Conservation (phyloP, 2,888 invertebrate genomes). For the Troides helena region DNA sequence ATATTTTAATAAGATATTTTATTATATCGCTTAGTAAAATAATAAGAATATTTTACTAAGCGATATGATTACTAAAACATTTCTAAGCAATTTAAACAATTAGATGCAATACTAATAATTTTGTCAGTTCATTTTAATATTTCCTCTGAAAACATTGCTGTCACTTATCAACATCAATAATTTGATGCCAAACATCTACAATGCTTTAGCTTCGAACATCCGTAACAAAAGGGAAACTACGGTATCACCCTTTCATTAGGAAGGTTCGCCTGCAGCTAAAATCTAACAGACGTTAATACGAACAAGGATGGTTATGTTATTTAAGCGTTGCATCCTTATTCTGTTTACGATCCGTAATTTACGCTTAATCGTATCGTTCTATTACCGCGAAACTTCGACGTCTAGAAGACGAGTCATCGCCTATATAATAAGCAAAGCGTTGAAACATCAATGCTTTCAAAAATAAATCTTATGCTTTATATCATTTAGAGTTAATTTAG, state of each 20-base stretch:
- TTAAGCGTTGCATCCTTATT: slow-evolving; percentile 28
- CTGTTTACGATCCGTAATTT: slow-evolving; percentile 28
- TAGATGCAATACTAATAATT: too few species aligned
- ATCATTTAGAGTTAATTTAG: slow-evolving; percentile 38
- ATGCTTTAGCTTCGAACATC: slow-evolving; percentile 3
- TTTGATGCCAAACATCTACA: not conserved
- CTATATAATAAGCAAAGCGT: slow-evolving; percentile 10
- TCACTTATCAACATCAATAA: slow-evolving; percentile 16
- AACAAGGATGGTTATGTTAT: slow-evolving; percentile 25
- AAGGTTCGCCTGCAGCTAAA: slow-evolving; percentile 11
- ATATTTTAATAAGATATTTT: too few species aligned
- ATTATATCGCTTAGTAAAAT: too few species aligned
- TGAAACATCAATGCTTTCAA: slow-evolving; percentile 10
- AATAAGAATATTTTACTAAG: too few species aligned
- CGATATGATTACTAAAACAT: too few species aligned
- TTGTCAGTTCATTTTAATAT: not conserved
- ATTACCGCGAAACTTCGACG: slow-evolving; percentile 21
- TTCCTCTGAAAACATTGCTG: not conserved
- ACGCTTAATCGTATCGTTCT: slow-evolving; percentile 27
- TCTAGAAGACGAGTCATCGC: slow-evolving; percentile 28
- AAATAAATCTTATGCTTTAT: slow-evolving; percentile 35
- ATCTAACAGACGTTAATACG: slow-evolving; percentile 14
- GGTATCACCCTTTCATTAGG: slow-evolving; percentile 2
- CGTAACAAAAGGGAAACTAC: slow-evolving; percentile 12
- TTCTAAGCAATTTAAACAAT: too few species aligned